phyloP scores from a whole-genome alignment of 2,888 invertebrate species.

The Hyposoter dolosus region DNA sequence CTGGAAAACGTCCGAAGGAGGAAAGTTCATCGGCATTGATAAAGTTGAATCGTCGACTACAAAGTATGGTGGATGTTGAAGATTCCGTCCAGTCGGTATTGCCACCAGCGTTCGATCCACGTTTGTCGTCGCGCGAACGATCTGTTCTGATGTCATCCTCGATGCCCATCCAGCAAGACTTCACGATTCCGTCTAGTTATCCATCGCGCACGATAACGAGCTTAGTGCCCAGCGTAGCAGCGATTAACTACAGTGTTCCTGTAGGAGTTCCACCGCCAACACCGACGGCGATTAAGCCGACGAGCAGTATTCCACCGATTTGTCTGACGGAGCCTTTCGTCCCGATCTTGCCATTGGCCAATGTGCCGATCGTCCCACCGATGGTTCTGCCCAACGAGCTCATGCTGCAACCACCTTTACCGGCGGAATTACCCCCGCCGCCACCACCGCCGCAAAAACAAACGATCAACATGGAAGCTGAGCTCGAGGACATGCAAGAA shows the following conservation, averaged over 20 bases:
- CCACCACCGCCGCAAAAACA: slow-evolving; percentile 49
- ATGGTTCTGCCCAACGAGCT: slow-evolving; percentile 38
- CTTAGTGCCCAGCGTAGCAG: slow-evolving; percentile 9
- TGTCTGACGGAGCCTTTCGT: slow-evolving; percentile 41
- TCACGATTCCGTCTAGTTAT: slow-evolving; percentile 36
- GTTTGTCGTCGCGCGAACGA: slow-evolving; percentile 55
- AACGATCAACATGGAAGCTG: slow-evolving; percentile 74
- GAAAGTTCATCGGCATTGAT: background rate
- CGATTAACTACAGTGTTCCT: slow-evolving; percentile 65
- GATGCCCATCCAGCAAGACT: slow-evolving; percentile 53
- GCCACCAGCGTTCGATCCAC: slow-evolving; percentile 62
- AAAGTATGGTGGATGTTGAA: slow-evolving; percentile 50
- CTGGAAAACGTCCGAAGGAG: background rate
- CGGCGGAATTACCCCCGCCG: slow-evolving; percentile 12
- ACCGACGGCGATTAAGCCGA: slow-evolving; percentile 47
- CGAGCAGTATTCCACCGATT: slow-evolving; percentile 52
- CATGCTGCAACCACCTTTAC: slow-evolving; percentile 54
- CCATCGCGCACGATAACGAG: slow-evolving; percentile 26
- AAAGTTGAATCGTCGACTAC: slow-evolving; percentile 36
- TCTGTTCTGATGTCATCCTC: slow-evolving; percentile 55
- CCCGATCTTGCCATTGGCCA: slow-evolving; percentile 44
- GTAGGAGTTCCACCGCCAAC: slow-evolving; percentile 63
- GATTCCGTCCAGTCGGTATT: slow-evolving; percentile 1
- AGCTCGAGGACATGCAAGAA: slow-evolving; percentile 80
- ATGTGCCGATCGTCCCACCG: slow-evolving; percentile 42